Evolutionary conservation across 2,797 vertebrate genomes (phyloP), one percentile per base, ranked within the genome.

Genomic region (Mastacembelus armatus): DNA sequence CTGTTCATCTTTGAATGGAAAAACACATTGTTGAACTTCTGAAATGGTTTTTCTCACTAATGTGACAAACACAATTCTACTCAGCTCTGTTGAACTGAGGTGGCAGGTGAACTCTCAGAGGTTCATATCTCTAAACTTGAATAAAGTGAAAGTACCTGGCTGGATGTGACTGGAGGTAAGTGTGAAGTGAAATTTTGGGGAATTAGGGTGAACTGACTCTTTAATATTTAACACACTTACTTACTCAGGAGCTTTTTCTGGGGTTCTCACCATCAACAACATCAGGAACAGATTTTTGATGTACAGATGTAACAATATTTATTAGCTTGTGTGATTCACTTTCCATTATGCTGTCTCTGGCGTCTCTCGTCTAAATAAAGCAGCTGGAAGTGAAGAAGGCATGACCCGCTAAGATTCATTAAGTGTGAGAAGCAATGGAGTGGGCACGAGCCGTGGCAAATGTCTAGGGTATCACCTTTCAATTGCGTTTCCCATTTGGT

Each of bases 351-450:
- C 64, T 55, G n/a, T 54, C 33, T 44, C 15, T 33, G 54, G n/a
- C n/a, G n/a, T n/a, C n/a, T n/a, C n/a, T 50, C 66, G 56, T 77
- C 60, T 66, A 80, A 83, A 74, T 80, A 67, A 81, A 78, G 58
- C n/a, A 5, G 11, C 47, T 45, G 45, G 39, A 39, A 55, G 48
- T 16, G 15, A 8, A 52, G 38, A 43, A 52, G 38, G 3, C 11
- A 29, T 21, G 9, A 61, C 29, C 44, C 4, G 11, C 36, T 19
- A 0, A 56, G 57, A 51, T 47, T 52, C 4, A 55, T 57, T n/a
- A 38, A 22, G 57, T 47, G 56, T 52, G 51, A 16, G 39, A 52
- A 33, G 26, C 26, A 10, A 15, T 19, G 19, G 8, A 21, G 1
- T 26, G 29, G 35, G 7, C 18, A 15, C 1, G 1, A n/a, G 47